Evolutionary conservation across 2,888 invertebrate genomes (phyloP), one percentile per base, ranked within the genome.

Genomic region (Protonemura montana): DNA sequence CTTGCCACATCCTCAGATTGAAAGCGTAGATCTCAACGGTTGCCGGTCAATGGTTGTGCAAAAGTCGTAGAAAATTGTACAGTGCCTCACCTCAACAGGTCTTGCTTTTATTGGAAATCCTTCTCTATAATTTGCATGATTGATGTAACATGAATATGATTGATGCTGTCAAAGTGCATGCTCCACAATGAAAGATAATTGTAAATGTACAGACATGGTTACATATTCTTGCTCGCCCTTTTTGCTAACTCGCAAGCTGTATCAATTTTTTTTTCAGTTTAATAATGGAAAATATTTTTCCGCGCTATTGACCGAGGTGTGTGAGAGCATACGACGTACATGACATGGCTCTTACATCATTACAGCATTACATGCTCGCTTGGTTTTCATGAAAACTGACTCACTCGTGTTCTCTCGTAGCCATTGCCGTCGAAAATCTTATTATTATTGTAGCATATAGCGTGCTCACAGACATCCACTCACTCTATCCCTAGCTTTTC

Each of bases 131-230:
- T 81, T 81, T 30, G 30, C 81, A 81, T 81, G 81, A 81, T 81
- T 81, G 81, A 81, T 81, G 28, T 27, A 27, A 81, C 30, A 30
- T 81, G 28, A 30, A 28, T 7, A 81, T 81, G 81, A 28, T 81
- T 81, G 81, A 29, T 30, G 81, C 30, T 81, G 81, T 81, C 81
- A 81, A 76, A 84, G 26, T 59, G 59, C 42, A 27, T 83, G 83
- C 82, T 82, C 21, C 26, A 26, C 78, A 78, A 28, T 28, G 27
- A 78, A 82, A 21, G 82, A 82, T 30, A 82, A 41, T 82, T 82
- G 82, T 82, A 41, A 82, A 82, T 82, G 28, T 28, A 82, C 35
- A 82, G 10, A 41, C 82, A 82, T 41, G 82, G 82, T 30, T 82
- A 27, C 30, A 16, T 29, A 27, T 81, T 30, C 81, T 21, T 81